phyloP scores from a whole-genome alignment of 2,797 vertebrate genomes.

The Amphiprion clarkii region DNA sequence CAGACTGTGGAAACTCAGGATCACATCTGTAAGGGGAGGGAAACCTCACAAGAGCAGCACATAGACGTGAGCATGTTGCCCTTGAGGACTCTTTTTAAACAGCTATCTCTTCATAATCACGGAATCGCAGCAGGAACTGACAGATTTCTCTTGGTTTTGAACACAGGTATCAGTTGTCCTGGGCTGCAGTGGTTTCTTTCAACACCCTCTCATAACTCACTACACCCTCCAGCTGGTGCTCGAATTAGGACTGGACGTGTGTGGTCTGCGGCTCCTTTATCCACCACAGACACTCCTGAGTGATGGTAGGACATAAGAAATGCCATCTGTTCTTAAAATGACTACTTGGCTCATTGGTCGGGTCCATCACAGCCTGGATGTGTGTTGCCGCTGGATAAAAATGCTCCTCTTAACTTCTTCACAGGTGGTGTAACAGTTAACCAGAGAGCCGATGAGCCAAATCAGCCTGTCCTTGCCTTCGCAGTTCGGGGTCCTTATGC shows the following conservation, averaged over 20 bases:
- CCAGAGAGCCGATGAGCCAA: constrained; percentile 18
- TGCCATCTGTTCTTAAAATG: constrained; percentile 25
- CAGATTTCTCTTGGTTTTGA: constrained; percentile 4
- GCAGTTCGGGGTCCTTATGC: constrained; percentile 77
- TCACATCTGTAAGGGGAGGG: constrained; percentile 70
- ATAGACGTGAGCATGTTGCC: constrained; percentile 67
- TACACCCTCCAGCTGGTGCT: constrained; percentile 78
- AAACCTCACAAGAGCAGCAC: constrained; percentile 64
- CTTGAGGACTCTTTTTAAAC: background rate
- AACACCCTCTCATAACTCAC: constrained; percentile 74
- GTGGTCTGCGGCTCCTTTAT: constrained; percentile 82
- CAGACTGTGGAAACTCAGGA: constrained; percentile 83
- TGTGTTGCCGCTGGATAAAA: constrained; percentile 2
- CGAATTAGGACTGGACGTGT: constrained; percentile 77
- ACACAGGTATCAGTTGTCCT: constrained; percentile 80
- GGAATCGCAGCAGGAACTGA: background rate
- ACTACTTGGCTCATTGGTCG: background rate
- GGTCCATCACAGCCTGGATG: background rate
- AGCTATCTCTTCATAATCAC: no score
- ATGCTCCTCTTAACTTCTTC: constrained; percentile 8
- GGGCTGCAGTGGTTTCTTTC: constrained; percentile 69
- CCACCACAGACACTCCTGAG: constrained; percentile 65
- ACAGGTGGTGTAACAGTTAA: constrained; percentile 62
- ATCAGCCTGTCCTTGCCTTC: constrained; percentile 68
- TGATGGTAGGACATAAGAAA: constrained; percentile 68